Base-by-base conservation (phyloP, 1,140 invertebrate species). In the Bombus pascuorum region DNA sequence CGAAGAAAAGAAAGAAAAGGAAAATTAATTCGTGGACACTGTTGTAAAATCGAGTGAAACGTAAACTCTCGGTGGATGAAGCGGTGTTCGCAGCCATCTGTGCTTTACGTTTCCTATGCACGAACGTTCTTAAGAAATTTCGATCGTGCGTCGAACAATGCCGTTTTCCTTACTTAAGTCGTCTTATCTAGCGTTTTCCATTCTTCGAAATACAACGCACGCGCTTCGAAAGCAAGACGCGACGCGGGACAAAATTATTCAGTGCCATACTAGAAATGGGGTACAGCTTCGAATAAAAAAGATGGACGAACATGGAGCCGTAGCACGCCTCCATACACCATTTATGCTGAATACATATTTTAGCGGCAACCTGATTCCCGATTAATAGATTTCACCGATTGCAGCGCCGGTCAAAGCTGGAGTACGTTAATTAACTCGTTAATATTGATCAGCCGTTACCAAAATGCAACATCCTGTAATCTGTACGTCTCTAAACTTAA, bases 271-370 rank as follows among this genome's bases (percentile, higher is more conserved):
- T 18, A 47, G 47, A 18, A 47, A 18, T 47, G 47, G 15, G 18
- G 0, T 47, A 18, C 15, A 5, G 15, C 15, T 47, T 18, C 15
- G 15, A 47, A 18, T 47, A 47, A 47, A 47, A 44, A 80, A 66
- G 0, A 72, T 42, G 39, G 0, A 34, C 47, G 18, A 68, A 79
- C 71, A 71, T 77, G 76, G 44, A 74, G 28, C 65, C 8, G 8
- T 18, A 25, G 18, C 1, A 13, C 72, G 22, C 28, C 15, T 25
- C n/a, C 47, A 18, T 28, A 25, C 44, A 47, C 25, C 59, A 47
- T 81, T 79, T 83, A 71, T 73, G 0, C 47, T 0, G 3, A 28
- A 34, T 81, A 42, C 37, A 73, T 81, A 81, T 81, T 73, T 73
- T 22, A 72, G 2, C 5, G 2, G 10, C 4, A 12, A 39, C 9